phyloP scores from a whole-genome alignment of 2,888 invertebrate genomes.

The Dioctria linearis region DNA sequence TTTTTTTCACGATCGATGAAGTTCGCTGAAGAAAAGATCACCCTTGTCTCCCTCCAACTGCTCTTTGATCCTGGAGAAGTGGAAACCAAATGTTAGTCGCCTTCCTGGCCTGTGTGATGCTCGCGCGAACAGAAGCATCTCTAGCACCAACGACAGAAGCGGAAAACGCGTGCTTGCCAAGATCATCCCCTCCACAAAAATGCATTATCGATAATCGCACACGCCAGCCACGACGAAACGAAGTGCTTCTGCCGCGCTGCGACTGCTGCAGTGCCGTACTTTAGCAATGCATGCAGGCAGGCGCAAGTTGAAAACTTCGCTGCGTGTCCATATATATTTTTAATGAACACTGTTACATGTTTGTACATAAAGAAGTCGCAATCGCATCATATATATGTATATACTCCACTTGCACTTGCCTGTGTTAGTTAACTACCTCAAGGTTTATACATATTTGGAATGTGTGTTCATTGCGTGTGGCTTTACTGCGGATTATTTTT shows the following conservation, averaged over 20 bases:
- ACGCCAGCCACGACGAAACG: conserved; percentile 35
- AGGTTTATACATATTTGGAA: not conserved
- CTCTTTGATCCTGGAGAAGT: not conserved
- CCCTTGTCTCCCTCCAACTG: not conserved
- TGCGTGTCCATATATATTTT: conserved; percentile 39
- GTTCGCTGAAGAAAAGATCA: not conserved
- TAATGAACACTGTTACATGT: conserved; percentile 31
- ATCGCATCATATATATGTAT: not conserved
- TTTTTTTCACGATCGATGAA: not conserved
- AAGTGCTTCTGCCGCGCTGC: conserved; percentile 22
- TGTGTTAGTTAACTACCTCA: conserved; percentile 11
- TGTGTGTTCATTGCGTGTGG: conserved; percentile 41
- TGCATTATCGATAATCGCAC: conserved; percentile 37
- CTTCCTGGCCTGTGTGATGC: not conserved
- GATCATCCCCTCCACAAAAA: conserved; percentile 41
- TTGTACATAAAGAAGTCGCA: conserved; percentile 19
- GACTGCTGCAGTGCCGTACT: not conserved
- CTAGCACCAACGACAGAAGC: conserved; percentile 36
- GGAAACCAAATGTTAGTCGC: not conserved
- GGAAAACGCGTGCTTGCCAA: conserved; percentile 34
- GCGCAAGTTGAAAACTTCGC: not conserved
- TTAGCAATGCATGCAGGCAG: not conserved
- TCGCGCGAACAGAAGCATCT: conserved; percentile 25
- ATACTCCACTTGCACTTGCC: not conserved
- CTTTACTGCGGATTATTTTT: conserved; percentile 40